Conservation (phyloP, 2,113 vertebrate genomes). For the Alethe castanea region DNA sequence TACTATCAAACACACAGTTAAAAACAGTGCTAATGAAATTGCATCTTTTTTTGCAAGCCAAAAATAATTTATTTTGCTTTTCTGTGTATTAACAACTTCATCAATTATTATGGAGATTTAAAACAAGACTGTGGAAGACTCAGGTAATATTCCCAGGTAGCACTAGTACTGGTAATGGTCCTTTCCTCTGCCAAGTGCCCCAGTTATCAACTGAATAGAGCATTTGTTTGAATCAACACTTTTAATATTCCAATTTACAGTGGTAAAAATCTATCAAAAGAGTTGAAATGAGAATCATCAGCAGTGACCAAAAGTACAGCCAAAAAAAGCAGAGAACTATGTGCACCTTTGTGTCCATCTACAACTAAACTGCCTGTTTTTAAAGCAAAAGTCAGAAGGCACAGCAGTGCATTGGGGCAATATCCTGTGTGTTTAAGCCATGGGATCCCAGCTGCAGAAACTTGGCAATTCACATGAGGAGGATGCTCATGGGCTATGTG, state of each 20-base stretch:
- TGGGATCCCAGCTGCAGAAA: neutral
- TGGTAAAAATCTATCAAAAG: neutral
- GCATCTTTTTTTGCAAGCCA: neutral
- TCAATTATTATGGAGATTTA: neutral
- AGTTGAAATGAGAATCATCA: neutral
- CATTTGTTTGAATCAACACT: neutral
- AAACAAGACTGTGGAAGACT: neutral
- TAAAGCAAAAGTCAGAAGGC: neutral
- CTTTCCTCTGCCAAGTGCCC: neutral
- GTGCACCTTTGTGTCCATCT: fast-evolving
- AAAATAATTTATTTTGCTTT: neutral
- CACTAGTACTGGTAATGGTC: neutral
- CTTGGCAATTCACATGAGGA: fast-evolving
- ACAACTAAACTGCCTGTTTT: neutral
- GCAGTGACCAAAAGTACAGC: neutral
- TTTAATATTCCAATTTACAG: neutral
- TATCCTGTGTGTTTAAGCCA: neutral
- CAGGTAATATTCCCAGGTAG: neutral
- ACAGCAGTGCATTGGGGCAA: neutral
- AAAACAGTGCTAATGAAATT: neutral
- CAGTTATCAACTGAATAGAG: neutral
- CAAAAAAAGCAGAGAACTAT: fast-evolving
- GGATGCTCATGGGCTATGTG: fast-evolving
- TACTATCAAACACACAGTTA: neutral
- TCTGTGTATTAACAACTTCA: neutral